Evolutionary conservation across 2,888 invertebrate species (phyloP), one percentile per base, ranked within the genome.

Genomic region (Brachyopa scutellaris): DNA sequence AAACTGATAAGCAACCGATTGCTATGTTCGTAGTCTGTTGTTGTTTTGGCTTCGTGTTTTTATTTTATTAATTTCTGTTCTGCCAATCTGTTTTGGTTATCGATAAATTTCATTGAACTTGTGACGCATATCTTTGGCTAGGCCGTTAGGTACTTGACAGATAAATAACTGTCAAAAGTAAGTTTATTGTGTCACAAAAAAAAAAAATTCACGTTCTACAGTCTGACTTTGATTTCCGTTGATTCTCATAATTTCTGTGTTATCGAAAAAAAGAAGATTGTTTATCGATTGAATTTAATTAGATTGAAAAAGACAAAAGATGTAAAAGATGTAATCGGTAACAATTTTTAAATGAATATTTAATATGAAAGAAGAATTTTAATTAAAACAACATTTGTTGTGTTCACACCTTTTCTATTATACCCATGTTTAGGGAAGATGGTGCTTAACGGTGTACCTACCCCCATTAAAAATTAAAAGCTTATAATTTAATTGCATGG

Each of bases 301-400:
- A 64, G 38, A 23, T 36, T 36, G 8, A 53, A 11, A 38, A 53
- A 6, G 29, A 17, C 15, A 29, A 15, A 11, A 47, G 4, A 3
- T 4, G 7, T 13, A 47, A 47, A 23, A 13, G n/a, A 7, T 29
- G 19, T 13, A 8, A 17, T 5, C 19, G 38, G 38, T 6, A 9
- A 11, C 13, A 1, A 11, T 31, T 40, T 51, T n/a, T n/a, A n/a
- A n/a, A n/a, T n/a, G n/a, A n/a, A n/a, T n/a, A n/a, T n/a, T n/a
- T n/a, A n/a, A n/a, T n/a, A n/a, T n/a, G n/a, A n/a, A n/a, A n/a
- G n/a, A n/a, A n/a, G n/a, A n/a, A n/a, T n/a, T n/a, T n/a, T n/a
- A n/a, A n/a, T n/a, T n/a, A n/a, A n/a, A n/a, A n/a, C n/a, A 33
- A 42, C 66, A 67, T 55, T 67, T 67, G 53, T 6, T 53, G 2